phyloP scores from a whole-genome alignment of 2,113 vertebrate species.

The Esox niger region DNA sequence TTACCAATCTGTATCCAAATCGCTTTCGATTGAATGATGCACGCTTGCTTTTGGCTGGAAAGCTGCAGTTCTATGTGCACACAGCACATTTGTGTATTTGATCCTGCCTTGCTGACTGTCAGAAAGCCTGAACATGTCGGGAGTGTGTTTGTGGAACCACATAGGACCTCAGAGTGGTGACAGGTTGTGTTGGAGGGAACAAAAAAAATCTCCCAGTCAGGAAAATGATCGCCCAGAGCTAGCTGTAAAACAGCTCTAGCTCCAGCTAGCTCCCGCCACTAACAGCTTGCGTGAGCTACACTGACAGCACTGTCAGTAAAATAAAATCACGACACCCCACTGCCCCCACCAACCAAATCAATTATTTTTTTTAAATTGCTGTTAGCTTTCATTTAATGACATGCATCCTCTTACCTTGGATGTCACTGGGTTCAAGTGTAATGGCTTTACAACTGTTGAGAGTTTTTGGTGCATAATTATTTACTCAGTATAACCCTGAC shows the following conservation, averaged over 20 bases:
- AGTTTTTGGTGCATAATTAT: neutral
- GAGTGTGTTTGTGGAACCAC: neutral
- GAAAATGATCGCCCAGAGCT: conserved; percentile 27
- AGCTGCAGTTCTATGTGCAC: conserved; percentile 28
- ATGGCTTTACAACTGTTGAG: neutral
- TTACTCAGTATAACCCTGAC: no score
- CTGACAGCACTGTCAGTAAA: conserved; percentile 24
- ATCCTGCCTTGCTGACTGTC: conserved; percentile 43
- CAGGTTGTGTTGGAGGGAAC: conserved; percentile 14
- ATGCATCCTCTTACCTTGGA: conserved; percentile 20
- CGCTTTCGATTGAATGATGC: conserved; percentile 48
- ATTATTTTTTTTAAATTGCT: conserved; percentile 15
- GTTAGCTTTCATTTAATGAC: conserved; percentile 24
- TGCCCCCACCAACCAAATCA: no score
- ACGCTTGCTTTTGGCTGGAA: conserved; percentile 33
- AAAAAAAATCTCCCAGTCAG: neutral
- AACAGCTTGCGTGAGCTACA: conserved; percentile 1
- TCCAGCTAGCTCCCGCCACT: conserved; percentile 13
- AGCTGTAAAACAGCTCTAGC: conserved; percentile 18
- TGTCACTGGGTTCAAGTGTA: neutral
- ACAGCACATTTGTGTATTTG: conserved; percentile 38
- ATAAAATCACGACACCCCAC: no score
- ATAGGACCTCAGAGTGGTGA: conserved; percentile 16
- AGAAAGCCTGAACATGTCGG: conserved; percentile 6
- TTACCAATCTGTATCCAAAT: conserved; percentile 45